A percentile compares a stretch with the other conserved stretches of the same genome.
Conservation (phyloP, 2,888 invertebrate species). For the Dorcus parallelipipedus region DNA sequence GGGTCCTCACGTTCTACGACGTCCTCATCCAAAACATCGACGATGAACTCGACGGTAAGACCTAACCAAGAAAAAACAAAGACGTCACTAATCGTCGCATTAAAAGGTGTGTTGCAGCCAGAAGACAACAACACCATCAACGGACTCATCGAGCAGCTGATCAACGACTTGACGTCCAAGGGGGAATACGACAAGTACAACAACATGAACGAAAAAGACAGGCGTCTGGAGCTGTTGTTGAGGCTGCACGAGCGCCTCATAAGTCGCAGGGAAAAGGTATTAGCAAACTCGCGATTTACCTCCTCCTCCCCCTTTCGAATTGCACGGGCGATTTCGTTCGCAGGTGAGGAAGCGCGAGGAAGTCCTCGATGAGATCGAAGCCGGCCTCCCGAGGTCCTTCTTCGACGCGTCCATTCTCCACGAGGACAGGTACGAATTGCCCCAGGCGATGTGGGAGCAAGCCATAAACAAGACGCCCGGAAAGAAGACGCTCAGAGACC, state of each 20-base stretch:
- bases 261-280: constrained; percentile 32
- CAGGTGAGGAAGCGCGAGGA: constrained; percentile 42
- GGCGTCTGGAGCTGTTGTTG: constrained; percentile 38
- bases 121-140: constrained; percentile 41
- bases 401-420: constrained; percentile 37
- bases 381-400: constrained; percentile 37
- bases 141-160: constrained; percentile 40
- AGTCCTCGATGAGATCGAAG: constrained; percentile 42
- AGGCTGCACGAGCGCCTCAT: constrained; percentile 40
- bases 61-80: not conserved
- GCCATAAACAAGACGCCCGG: constrained; percentile 43
- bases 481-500: constrained; percentile 35
- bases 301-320: not conserved
- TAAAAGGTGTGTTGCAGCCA: constrained; percentile 6
- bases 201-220: constrained; percentile 32
- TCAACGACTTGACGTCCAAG: constrained; percentile 38
- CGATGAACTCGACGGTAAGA: constrained; percentile 46
- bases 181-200: constrained; percentile 35
- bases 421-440: constrained; percentile 39
- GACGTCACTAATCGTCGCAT: not conserved
- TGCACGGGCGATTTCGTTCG: not conserved
- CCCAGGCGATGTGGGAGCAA: constrained; percentile 46
- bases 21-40: constrained; percentile 46
- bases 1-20: constrained; percentile 47
- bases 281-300: not conserved